These are phyloP conservation scores for Baronia brevicornis DNA, from an alignment of 2,888 invertebrate species.

Conservation along the genomic window DNA sequence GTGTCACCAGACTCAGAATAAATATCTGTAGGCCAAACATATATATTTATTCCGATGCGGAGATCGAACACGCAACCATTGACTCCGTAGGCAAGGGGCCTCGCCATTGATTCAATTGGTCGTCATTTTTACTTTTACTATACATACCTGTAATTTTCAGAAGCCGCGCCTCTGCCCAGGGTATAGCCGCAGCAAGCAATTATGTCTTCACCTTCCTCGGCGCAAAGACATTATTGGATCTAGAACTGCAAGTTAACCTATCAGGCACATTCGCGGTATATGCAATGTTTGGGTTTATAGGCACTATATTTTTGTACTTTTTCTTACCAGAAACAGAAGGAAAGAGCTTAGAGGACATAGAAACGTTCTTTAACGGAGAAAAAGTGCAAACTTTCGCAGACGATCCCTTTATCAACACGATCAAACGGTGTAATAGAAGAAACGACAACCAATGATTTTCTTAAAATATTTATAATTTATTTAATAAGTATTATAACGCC, in stretches of 20 bases:
- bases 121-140: too few species aligned
- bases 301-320: slow-evolving; percentile 67
- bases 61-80: too few species aligned
- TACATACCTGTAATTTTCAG: slow-evolving; percentile 43
- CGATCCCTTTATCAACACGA: slow-evolving; percentile 56
- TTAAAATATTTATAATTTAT: slow-evolving; percentile 14
- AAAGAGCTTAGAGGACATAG: slow-evolving; percentile 67
- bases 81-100: too few species aligned
- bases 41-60: too few species aligned
- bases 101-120: too few species aligned
- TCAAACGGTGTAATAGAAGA: slow-evolving; percentile 44
- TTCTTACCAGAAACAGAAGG: slow-evolving; percentile 74
- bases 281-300: slow-evolving; percentile 54
- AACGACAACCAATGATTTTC: slow-evolving; percentile 30
- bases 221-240: slow-evolving; percentile 70
- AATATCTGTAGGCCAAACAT: too few species aligned
- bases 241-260: slow-evolving; percentile 60
- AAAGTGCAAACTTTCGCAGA: slow-evolving; percentile 54
- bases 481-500: slow-evolving; percentile 3
- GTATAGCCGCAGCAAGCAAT: slow-evolving; percentile 64
- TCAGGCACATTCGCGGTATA: slow-evolving; percentile 69
- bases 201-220: slow-evolving; percentile 67
- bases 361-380: slow-evolving; percentile 59
- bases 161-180: slow-evolving; percentile 70
- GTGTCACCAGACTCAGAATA: too few species aligned